phyloP scores from a whole-genome alignment of 2,888 invertebrate species.

The Blera fallax region DNA sequence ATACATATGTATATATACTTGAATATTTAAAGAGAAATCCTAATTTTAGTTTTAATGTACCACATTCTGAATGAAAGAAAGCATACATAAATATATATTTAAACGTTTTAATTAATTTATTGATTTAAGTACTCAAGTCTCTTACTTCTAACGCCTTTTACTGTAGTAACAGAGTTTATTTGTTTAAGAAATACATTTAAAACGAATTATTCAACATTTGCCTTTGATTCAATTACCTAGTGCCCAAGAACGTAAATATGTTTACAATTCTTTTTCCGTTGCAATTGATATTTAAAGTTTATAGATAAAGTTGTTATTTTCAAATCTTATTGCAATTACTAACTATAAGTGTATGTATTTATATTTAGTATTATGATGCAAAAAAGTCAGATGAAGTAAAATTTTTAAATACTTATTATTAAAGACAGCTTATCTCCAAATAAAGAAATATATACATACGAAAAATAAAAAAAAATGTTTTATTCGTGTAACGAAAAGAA shows the following conservation, averaged over 20 bases:
- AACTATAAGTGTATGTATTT: slow-evolving; percentile 61
- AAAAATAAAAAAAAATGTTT: slow-evolving; percentile 21
- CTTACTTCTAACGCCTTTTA: slow-evolving; percentile 51
- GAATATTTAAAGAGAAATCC: slow-evolving; percentile 51
- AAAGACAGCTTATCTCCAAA: slow-evolving; percentile 68
- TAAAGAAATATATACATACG: slow-evolving; percentile 62
- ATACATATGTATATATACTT: slow-evolving; percentile 14
- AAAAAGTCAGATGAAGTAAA: slow-evolving; percentile 42
- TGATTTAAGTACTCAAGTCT: slow-evolving; percentile 41
- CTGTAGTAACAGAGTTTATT: slow-evolving; percentile 62
- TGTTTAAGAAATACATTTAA: slow-evolving; percentile 54
- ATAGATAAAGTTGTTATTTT: slow-evolving; percentile 67
- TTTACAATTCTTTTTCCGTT: slow-evolving; percentile 61
- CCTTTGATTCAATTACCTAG: slow-evolving; percentile 71
- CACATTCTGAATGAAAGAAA: slow-evolving; percentile 48
- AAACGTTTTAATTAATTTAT: slow-evolving; percentile 7
- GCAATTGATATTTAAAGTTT: slow-evolving; percentile 65
- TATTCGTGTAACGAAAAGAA: not conserved
- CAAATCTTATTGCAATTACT: slow-evolving; percentile 66
- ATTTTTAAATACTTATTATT: slow-evolving; percentile 61
- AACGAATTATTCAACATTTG: slow-evolving; percentile 62
- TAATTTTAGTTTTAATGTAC: slow-evolving; percentile 55
- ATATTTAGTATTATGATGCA: slow-evolving; percentile 64
- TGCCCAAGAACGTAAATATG: slow-evolving; percentile 65
- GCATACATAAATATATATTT: slow-evolving; percentile 23